Evolutionary conservation across 2,888 invertebrate species (phyloP).

Genomic region (Campopleginae sp.): DNA sequence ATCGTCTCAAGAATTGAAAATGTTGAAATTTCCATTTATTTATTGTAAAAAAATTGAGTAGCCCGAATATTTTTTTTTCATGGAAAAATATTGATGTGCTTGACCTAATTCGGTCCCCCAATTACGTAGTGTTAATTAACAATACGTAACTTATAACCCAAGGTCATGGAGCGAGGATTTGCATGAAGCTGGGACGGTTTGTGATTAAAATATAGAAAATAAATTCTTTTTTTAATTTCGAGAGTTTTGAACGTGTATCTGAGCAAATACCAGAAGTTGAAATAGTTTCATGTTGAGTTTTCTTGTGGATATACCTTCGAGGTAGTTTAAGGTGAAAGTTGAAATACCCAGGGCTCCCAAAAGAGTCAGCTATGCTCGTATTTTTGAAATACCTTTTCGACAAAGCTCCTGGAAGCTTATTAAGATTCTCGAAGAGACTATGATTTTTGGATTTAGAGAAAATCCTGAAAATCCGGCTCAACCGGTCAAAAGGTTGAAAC

Average conservation of each 20-base stretch:
- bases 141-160: background rate
- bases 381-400: background rate
- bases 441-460: background rate
- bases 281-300: background rate
- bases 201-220: background rate
- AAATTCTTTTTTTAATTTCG: background rate
- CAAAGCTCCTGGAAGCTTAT: background rate
- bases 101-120: background rate
- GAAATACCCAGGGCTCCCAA: background rate
- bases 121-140: background rate
- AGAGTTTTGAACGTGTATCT: background rate
- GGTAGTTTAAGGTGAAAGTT: background rate
- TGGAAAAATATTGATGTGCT: background rate
- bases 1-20: background rate
- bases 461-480: background rate
- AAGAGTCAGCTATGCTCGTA: background rate
- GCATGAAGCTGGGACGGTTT: background rate
- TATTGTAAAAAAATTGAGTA: background rate
- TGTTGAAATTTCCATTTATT: background rate
- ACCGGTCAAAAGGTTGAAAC: background rate
- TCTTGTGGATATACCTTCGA: background rate
- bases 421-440: background rate
- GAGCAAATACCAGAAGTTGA: background rate
- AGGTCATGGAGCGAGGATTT: background rate
- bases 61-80: background rate